These are phyloP conservation scores for Sminthurides aquaticus DNA, from an alignment of 2,888 invertebrate genomes.

Conservation along the genomic window DNA sequence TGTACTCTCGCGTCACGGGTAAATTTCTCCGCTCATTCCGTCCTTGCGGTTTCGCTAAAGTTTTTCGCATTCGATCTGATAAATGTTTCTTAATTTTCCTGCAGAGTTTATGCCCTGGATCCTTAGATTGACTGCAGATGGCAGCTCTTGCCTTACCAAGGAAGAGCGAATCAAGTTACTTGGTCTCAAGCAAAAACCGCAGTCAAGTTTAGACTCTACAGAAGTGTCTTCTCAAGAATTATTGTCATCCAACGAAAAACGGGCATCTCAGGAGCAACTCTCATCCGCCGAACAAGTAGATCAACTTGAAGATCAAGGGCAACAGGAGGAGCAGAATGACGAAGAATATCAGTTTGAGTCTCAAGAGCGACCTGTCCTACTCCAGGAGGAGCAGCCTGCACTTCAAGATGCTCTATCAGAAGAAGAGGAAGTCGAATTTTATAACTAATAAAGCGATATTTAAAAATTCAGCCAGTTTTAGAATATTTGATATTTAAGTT, in stretches of 20 bases:
- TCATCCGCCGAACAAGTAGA: neutral
- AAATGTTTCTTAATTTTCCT: too few species aligned
- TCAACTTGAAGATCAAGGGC: neutral
- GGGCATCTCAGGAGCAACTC: neutral
- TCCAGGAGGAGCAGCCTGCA: too few species aligned
- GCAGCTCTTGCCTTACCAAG: slow-evolving; percentile 23
- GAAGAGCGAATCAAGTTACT: slow-evolving; percentile 1
- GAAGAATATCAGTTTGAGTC: neutral
- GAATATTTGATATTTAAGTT: too few species aligned
- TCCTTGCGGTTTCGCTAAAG: too few species aligned
- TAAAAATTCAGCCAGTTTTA: too few species aligned
- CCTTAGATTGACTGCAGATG: slow-evolving; percentile 10
- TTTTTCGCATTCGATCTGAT: too few species aligned
- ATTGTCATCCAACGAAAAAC: neutral
- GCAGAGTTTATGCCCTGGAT: slow-evolving; percentile 26
- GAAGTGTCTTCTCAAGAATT: neutral
- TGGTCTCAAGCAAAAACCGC: neutral
- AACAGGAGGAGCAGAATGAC: neutral
- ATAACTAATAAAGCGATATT: too few species aligned
- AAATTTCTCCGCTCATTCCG: neutral
- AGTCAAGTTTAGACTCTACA: neutral
- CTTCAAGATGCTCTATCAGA: too few species aligned
- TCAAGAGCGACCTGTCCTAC: neutral
- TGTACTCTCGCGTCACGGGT: slow-evolving; percentile 25
- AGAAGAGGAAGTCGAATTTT: too few species aligned